Conservation (phyloP, 1,140 invertebrate genomes). For the Caerostris darwini region DNA sequence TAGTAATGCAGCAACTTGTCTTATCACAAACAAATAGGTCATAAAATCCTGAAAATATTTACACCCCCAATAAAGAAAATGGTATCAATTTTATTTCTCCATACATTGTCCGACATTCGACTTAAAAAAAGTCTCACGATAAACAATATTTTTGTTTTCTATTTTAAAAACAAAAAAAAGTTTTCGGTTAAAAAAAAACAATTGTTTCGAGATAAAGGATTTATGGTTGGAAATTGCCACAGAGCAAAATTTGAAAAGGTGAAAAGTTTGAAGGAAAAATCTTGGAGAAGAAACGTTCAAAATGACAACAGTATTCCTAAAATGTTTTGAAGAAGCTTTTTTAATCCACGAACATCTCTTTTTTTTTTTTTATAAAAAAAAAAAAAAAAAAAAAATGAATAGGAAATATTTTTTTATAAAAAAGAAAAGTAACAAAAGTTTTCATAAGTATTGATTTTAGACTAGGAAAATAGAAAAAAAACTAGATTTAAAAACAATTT, state of each 20-base stretch:
- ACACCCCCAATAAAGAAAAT: background rate
- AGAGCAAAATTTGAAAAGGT: background rate
- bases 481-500: too few species aligned
- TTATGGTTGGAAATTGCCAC: background rate
- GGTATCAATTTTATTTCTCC: background rate
- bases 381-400: background rate
- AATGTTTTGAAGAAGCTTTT: background rate
- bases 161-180: background rate
- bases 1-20: too few species aligned
- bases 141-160: background rate
- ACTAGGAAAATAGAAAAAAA: too few species aligned
- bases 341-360: background rate
- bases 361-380: background rate
- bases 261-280: background rate
- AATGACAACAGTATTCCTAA: background rate
- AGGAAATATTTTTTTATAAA: too few species aligned
- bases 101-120: background rate
- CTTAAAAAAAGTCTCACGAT: background rate
- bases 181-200: background rate
- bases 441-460: too few species aligned
- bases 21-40: too few species aligned
- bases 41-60: too few species aligned
- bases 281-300: background rate
- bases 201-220: background rate
- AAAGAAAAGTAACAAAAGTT: too few species aligned